These are phyloP conservation scores for Anser brachyrhynchus DNA, from an alignment of 2,113 vertebrate genomes.

Conservation along the genomic window DNA sequence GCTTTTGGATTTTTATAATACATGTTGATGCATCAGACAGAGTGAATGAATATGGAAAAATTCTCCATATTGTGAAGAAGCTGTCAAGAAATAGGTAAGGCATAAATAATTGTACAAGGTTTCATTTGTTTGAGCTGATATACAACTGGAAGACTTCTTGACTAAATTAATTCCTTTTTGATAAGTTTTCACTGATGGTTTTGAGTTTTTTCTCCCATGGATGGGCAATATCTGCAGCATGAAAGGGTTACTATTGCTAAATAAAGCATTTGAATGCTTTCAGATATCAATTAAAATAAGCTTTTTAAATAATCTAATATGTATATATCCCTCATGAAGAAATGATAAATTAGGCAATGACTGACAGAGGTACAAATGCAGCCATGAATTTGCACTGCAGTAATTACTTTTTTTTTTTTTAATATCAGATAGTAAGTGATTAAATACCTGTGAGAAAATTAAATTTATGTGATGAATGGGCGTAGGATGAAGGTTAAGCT, in stretches of 20 bases:
- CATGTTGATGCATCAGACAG: neutral
- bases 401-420: constrained; percentile 85
- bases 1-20: neutral
- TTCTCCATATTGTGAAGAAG: neutral
- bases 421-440: constrained; percentile 91
- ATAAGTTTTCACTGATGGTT: neutral
- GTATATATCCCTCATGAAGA: constrained; percentile 13
- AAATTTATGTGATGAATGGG: constrained; percentile 92
- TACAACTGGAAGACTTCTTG: neutral
- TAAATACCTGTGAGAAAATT: constrained; percentile 93
- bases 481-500: constrained; percentile 85
- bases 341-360: constrained; percentile 55
- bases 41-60: neutral
- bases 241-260: neutral
- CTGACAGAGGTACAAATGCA: constrained; percentile 69
- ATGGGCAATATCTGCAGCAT: neutral
- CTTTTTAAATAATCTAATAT: constrained; percentile 17
- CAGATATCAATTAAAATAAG: neutral
- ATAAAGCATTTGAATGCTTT: constrained; percentile 17
- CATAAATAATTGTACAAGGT: neutral
- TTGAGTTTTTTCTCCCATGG: neutral
- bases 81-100: neutral
- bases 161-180: neutral
- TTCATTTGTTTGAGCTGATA: neutral
- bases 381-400: constrained; percentile 78